Conservation (phyloP, 2,888 invertebrate species). For the Leucoptera coffeella region DNA sequence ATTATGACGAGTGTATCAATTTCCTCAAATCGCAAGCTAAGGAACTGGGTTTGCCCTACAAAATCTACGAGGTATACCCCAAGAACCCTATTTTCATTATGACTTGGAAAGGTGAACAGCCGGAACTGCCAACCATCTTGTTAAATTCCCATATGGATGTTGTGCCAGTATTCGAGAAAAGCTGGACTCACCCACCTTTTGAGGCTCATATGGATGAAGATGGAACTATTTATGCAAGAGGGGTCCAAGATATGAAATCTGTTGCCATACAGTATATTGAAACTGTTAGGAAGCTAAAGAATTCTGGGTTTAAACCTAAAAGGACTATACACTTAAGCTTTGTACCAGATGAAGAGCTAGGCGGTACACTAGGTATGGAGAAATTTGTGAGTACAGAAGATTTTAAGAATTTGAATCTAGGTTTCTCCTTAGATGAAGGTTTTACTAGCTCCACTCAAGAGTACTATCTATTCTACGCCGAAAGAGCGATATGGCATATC, state of each 20-base stretch:
- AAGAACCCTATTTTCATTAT: conserved; percentile 76
- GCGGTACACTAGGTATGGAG: conserved; percentile 71
- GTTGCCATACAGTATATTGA: conserved; percentile 69
- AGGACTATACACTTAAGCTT: conserved; percentile 65
- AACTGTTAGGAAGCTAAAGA: conserved; percentile 56
- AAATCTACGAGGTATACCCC: conserved; percentile 52
- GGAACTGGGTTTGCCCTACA: conserved; percentile 59
- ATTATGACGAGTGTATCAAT: conserved; percentile 64
- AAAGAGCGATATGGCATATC: conserved; percentile 74
- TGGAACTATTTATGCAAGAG: conserved; percentile 80
- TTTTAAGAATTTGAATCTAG: conserved; percentile 72
- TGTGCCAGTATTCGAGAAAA: conserved; percentile 86
- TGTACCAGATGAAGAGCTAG: conserved; percentile 83
- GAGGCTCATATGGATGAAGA: conserved; percentile 72
- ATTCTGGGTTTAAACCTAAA: conserved; percentile 38
- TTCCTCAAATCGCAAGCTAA: conserved; percentile 69
- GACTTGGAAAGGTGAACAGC: conserved; percentile 75
- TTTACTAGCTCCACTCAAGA: conserved; percentile 59
- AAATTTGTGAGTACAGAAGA: conserved; percentile 64
- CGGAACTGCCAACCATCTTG: conserved; percentile 64
- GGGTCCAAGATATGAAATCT: conserved; percentile 82
- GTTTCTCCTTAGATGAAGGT: conserved; percentile 84
- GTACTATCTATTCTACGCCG: conserved; percentile 64
- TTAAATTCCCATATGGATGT: conserved; percentile 97
- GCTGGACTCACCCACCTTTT: conserved; percentile 84